Base-by-base conservation (phyloP, 2,888 invertebrate genomes). In the Monochamus alternatus region DNA sequence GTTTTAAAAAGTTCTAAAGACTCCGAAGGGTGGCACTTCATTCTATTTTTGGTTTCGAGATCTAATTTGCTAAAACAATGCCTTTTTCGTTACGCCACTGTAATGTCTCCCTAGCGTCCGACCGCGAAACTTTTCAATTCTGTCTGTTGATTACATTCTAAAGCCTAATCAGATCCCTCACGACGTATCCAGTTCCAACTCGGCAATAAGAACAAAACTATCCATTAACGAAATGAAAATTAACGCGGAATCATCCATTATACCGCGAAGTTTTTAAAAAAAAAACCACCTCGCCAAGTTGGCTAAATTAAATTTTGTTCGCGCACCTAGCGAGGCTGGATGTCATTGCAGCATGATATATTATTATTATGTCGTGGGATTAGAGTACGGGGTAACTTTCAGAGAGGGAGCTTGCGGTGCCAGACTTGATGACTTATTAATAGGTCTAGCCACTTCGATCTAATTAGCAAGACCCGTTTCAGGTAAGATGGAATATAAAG, bases 211-310 rank as follows among this genome's bases (percentile, higher is more conserved):
- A 30, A 32, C 10, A n/a, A 32, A 31, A 12, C 62, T 30, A 62
- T 32, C 62, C 62, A 62, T 62, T 62, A 62, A 12, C 32, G 62
- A 38, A 62, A 62, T 62, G 62, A 5, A 62, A 62, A 62, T 62
- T 62, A 62, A 62, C 32, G 32, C 9, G 5, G 10, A 10, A 38
- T 62, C 30, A 62, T 62, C 31, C 62, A 31, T 62, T 31, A 62
- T 4, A 31, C 62, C 62, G 62, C 32, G 32, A 8, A 32, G 10
- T 47, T 9, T 4, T 3, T 60, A 5, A 62, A 62, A 62, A 31
- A 62, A 62, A 31, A 62, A 62, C 2, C 47, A 12, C 47, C 3
- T 3, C 22, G 59, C 59, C 7, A 31, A 32, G 62, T 32, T 62
- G 32, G 62, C 32, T 62, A 62, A 62, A 62, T 62, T 62, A 62